phyloP scores from a whole-genome alignment of 2,888 invertebrate species.

The Cerastis rubricosa region DNA sequence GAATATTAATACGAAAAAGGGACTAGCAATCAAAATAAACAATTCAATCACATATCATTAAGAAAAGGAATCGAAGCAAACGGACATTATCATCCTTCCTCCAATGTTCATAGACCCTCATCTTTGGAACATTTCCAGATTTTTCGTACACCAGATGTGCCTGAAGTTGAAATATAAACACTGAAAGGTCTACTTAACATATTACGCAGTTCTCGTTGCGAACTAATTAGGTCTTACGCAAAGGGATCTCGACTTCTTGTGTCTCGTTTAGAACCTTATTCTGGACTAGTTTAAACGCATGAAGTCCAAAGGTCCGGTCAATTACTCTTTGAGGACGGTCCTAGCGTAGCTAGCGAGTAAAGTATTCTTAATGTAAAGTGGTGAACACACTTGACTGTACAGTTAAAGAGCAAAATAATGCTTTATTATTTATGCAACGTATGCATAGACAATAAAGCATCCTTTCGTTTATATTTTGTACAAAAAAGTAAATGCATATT shows the following conservation, averaged over 20 bases:
- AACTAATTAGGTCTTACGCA: slow-evolving; percentile 51
- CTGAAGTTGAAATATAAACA: slow-evolving; percentile 41
- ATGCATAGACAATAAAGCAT: neutral
- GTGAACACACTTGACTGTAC: neutral
- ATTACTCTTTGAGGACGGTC: slow-evolving; percentile 41
- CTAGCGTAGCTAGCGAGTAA: neutral
- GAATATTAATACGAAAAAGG: neutral
- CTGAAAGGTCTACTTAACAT: slow-evolving; percentile 16
- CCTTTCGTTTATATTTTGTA: no score
- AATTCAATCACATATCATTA: slow-evolving; percentile 16
- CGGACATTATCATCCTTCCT: slow-evolving; percentile 5
- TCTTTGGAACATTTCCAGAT: slow-evolving; percentile 4
- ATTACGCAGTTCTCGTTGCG: slow-evolving; percentile 37
- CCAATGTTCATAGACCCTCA: slow-evolving; percentile 25
- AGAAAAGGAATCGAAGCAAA: slow-evolving; percentile 5
- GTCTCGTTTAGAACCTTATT: slow-evolving; percentile 44
- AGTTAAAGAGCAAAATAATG: neutral
- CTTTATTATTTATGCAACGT: neutral
- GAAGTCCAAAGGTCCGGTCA: slow-evolving; percentile 24
- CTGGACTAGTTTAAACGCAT: slow-evolving; percentile 27
- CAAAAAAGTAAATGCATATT: neutral
- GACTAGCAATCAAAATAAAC: neutral
- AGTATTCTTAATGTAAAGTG: slow-evolving; percentile 1
- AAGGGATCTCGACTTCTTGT: slow-evolving; percentile 29
- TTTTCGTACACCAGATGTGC: slow-evolving; percentile 25